Evolutionary conservation across 2,797 vertebrate species (phyloP).

Genomic region (Manis crassicaudata): DNA sequence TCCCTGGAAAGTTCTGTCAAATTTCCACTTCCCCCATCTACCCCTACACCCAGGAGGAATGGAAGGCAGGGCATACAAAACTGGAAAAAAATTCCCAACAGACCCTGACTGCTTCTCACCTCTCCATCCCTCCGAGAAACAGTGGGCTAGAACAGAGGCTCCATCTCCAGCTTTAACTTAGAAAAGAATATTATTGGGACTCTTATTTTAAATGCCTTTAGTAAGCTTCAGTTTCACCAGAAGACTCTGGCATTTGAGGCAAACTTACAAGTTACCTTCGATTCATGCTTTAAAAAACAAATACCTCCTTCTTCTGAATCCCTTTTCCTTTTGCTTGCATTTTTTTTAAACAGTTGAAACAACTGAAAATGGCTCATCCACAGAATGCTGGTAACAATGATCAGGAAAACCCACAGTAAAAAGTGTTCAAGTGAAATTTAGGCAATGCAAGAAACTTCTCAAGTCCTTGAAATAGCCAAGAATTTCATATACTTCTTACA

Average conservation of each 20-base stretch:
- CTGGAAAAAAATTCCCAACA: not conserved
- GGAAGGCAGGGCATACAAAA: not conserved
- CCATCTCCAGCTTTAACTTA: not conserved
- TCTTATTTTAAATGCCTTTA: not conserved
- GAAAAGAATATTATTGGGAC: not conserved
- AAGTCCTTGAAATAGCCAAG: not conserved
- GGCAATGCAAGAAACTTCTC: not conserved
- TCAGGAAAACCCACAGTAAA: not conserved
- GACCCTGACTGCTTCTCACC: not conserved
- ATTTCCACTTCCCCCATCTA: not conserved
- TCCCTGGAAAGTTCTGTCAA: not conserved
- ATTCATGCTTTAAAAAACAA: not conserved
- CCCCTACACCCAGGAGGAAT: not conserved
- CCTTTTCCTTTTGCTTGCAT: not conserved
- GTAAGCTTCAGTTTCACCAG: not conserved
- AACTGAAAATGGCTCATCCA: not conserved
- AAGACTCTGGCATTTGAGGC: not conserved
- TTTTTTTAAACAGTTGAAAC: not conserved
- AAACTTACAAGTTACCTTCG: not conserved
- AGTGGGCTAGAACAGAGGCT: not conserved
- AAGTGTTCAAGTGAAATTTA: not conserved
- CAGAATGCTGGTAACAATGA: not conserved
- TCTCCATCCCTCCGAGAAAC: not conserved
- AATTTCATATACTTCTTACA: not conserved
- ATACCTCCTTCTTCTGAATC: not conserved